Evolutionary conservation across 2,797 vertebrate genomes (phyloP).

Genomic region (Rhinella marina): DNA sequence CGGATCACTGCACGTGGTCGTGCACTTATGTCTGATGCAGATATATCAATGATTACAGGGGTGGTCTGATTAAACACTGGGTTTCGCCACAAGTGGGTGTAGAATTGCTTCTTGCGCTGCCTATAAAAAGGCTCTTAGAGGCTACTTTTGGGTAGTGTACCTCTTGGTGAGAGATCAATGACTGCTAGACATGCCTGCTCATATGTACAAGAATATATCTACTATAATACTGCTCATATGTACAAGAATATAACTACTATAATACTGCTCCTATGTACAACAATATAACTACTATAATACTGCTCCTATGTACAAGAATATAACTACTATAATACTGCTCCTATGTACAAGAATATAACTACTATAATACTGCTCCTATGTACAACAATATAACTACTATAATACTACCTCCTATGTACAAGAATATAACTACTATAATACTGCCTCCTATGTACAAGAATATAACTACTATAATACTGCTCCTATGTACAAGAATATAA

Average conservation of each 20-base stretch:
- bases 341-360: neutral
- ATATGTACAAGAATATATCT: neutral
- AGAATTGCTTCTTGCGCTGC: too few species aligned
- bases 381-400: conserved; percentile 10
- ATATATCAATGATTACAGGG: too few species aligned
- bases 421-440: too few species aligned
- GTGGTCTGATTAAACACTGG: too few species aligned
- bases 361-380: neutral
- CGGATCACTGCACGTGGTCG: too few species aligned
- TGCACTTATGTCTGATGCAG: too few species aligned
- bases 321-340: conserved; percentile 11
- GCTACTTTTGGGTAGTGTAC: too few species aligned
- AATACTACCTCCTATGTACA: neutral
- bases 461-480: neutral
- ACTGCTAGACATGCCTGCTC: too few species aligned
- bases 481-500: neutral
- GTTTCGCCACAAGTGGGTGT: too few species aligned
- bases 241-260: conserved; percentile 19
- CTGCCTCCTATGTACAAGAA: conserved; percentile 5
- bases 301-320: neutral
- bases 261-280: conserved; percentile 7
- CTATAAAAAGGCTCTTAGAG: too few species aligned
- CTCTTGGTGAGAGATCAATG: too few species aligned
- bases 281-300: conserved; percentile 17
- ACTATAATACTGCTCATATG: neutral